These are phyloP conservation scores for Periophthalmus modestus DNA, from an alignment of 2,113 vertebrate species.

Conservation along the genomic window DNA sequence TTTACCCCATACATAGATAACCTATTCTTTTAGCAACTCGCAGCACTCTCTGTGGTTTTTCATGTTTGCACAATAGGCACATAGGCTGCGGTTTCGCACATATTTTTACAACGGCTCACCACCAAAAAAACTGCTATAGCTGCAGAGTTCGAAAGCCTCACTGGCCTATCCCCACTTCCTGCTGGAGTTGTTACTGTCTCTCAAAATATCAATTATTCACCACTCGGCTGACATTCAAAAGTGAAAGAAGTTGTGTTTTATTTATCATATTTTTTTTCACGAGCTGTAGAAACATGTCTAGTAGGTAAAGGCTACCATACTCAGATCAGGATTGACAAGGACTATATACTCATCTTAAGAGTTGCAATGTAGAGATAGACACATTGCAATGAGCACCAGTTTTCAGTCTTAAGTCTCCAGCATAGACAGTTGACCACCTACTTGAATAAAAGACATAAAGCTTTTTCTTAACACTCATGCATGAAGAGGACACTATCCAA, in stretches of 20 bases:
- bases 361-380: background rate
- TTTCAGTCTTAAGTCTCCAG: too few species aligned
- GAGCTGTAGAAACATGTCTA: constrained; percentile 4
- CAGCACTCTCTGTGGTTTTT: constrained; percentile 44
- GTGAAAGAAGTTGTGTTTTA: constrained; percentile 7
- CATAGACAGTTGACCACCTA: too few species aligned
- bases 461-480: too few species aligned
- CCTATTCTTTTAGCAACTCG: constrained; percentile 37
- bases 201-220: constrained; percentile 29
- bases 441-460: too few species aligned
- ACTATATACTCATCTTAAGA: background rate
- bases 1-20: constrained; percentile 37
- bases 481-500: too few species aligned
- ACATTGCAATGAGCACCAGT: too few species aligned
- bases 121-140: constrained; percentile 51
- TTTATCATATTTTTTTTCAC: constrained; percentile 9
- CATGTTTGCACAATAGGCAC: constrained; percentile 55
- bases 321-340: constrained; percentile 30
- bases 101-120: constrained; percentile 60
- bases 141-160: constrained; percentile 47
- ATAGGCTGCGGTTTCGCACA: constrained; percentile 56
- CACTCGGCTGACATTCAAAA: constrained; percentile 20
- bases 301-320: constrained; percentile 20
- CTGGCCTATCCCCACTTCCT: constrained; percentile 36
- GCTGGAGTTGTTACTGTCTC: constrained; percentile 18